Evolutionary conservation across 2,888 invertebrate species (phyloP).

Genomic region (Drosophila neoperkinsi): DNA sequence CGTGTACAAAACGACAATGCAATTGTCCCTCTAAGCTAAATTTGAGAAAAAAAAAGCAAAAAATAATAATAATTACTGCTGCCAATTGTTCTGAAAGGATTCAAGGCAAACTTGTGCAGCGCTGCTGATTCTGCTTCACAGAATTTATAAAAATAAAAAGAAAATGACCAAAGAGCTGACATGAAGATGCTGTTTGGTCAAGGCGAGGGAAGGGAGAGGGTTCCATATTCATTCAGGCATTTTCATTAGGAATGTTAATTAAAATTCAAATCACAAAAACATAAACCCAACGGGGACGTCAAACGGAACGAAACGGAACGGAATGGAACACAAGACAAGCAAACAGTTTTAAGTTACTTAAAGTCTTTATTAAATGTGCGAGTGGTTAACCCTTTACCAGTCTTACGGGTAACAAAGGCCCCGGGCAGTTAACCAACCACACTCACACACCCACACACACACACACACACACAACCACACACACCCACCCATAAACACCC

Average conservation of each 20-base stretch:
- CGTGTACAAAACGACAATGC: not conserved
- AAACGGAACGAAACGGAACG: conserved; percentile 20
- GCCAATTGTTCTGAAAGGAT: conserved; percentile 20
- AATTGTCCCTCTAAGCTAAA: not conserved
- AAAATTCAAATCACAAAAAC: conserved; percentile 73
- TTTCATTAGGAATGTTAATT: conserved; percentile 75
- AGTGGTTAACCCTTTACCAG: conserved; percentile 71
- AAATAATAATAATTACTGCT: conserved; percentile 3
- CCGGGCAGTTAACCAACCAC: conserved; percentile 23
- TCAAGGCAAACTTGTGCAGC: conserved; percentile 29
- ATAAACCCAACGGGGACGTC: conserved; percentile 26
- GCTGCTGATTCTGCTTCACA: conserved; percentile 21
- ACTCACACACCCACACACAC: not conserved
- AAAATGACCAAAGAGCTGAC: conserved; percentile 13
- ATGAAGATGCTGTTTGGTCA: not conserved
- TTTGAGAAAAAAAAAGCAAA: not conserved
- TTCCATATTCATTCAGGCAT: conserved; percentile 43
- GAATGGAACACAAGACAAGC: conserved; percentile 51
- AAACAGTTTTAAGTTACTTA: conserved; percentile 81
- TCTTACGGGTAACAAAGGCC: conserved; percentile 18
- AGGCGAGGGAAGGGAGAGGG: not conserved
- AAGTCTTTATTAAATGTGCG: conserved; percentile 76
- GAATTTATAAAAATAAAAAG: conserved; percentile 13
- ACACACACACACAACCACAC: not conserved
- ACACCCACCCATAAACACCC: conserved; percentile 2